phyloP scores from a whole-genome alignment of 2,888 invertebrate genomes.

The Invenusta paracnida region DNA sequence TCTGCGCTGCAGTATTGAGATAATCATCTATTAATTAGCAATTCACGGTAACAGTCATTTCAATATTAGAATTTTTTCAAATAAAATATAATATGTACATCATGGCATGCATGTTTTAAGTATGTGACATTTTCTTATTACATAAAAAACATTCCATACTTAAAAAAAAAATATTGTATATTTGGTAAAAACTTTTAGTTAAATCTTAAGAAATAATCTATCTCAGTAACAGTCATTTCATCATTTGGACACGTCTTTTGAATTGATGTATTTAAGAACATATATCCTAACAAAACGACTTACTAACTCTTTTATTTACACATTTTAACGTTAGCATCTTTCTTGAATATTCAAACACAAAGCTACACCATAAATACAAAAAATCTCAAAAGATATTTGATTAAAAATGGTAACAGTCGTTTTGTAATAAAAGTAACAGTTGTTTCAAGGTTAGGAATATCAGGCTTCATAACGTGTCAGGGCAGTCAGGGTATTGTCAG shows the following conservation, averaged over 20 bases:
- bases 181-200: background rate
- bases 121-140: background rate
- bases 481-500: too few species aligned
- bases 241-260: background rate
- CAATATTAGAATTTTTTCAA: background rate
- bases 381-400: background rate
- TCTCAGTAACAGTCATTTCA: background rate
- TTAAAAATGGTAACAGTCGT: background rate
- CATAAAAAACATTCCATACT: background rate
- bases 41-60: background rate
- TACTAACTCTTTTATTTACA: background rate
- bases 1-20: too few species aligned
- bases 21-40: too few species aligned
- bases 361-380: background rate
- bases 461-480: too few species aligned
- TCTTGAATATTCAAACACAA: background rate
- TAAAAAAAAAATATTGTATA: too few species aligned
- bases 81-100: background rate
- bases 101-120: background rate
- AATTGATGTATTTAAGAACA: background rate
- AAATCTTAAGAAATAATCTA: background rate
- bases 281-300: background rate
- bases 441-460: background rate
- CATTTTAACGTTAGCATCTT: background rate
- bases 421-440: background rate